phyloP scores from a whole-genome alignment of 1,140 invertebrate species.

The Brachionus koreanus region DNA sequence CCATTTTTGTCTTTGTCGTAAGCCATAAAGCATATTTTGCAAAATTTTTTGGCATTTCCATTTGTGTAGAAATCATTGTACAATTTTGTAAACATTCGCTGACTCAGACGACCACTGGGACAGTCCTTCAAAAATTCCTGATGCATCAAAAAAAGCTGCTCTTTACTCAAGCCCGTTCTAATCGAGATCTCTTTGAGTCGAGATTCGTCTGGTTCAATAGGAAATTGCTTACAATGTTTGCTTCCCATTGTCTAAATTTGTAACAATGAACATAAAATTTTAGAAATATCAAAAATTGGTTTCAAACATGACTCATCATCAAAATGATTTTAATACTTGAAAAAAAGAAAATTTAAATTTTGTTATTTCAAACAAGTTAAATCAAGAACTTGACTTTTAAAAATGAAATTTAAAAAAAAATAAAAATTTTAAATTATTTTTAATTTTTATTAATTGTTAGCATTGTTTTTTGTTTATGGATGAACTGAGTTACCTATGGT shows the following conservation, averaged over 20 bases:
- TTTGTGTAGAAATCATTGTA: constrained; percentile 4
- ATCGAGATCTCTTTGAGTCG: not conserved
- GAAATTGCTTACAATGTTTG: not conserved
- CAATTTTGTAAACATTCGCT: not conserved
- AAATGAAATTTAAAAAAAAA: not conserved
- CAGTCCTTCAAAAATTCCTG: constrained; percentile 6
- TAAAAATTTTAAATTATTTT: not conserved
- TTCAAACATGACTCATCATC: no score
- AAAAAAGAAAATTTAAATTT: no score
- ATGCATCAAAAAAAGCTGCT: not conserved
- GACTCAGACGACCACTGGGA: constrained; percentile 2
- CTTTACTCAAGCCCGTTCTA: not conserved
- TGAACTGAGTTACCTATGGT: not conserved
- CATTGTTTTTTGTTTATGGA: not conserved
- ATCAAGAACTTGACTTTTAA: no score
- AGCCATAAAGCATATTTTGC: constrained; percentile 29
- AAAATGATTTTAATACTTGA: no score
- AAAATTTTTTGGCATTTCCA: constrained; percentile 27
- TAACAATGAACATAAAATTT: not conserved
- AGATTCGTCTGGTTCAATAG: not conserved
- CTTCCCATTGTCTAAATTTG: not conserved
- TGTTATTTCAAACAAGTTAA: no score
- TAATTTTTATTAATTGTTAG: not conserved
- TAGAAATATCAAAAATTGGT: no score
- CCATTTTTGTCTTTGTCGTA: constrained; percentile 41